These are phyloP conservation scores for Mythimna albipuncta DNA, from an alignment of 2,888 invertebrate species.

Conservation along the genomic window DNA sequence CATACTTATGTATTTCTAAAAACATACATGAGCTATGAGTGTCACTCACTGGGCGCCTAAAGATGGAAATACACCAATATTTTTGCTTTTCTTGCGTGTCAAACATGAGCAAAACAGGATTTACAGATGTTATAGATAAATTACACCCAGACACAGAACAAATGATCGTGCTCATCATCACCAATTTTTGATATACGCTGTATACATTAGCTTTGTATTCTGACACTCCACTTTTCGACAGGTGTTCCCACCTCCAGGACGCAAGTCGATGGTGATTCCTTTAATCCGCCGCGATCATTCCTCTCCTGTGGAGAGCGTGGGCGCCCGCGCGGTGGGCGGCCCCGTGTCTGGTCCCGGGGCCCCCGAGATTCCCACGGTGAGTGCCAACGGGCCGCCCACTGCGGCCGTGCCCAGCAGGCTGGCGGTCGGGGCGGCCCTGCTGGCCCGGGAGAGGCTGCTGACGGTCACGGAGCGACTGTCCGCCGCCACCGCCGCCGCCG, in stretches of 20 bases:
- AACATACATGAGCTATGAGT: not conserved
- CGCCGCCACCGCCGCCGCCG: slow-evolving; percentile 48
- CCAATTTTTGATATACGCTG: too few species aligned
- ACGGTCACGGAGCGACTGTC: slow-evolving; percentile 62
- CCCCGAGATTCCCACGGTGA: slow-evolving; percentile 16
- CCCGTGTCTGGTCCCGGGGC: slow-evolving; percentile 44
- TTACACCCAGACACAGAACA: too few species aligned
- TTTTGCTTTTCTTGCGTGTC: not conserved
- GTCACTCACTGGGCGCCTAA: not conserved
- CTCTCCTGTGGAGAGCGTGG: slow-evolving; percentile 54
- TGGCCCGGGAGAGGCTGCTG: slow-evolving; percentile 62
- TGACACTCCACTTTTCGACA: slow-evolving; percentile 40
- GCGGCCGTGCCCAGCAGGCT: slow-evolving; percentile 66
- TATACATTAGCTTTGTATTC: slow-evolving; percentile 6
- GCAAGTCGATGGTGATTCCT: slow-evolving; percentile 17
- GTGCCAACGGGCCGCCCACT: slow-evolving; percentile 37
- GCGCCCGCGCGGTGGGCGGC: slow-evolving; percentile 55
- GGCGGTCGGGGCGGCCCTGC: slow-evolving; percentile 62
- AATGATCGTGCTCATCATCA: too few species aligned
- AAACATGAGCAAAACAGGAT: not conserved
- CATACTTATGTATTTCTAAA: too few species aligned
- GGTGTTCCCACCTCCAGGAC: slow-evolving; percentile 30
- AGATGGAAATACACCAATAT: not conserved
- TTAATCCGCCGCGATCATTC: slow-evolving; percentile 36
- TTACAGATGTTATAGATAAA: not conserved